Percentiles rank a stretch among this genome's conserved stretches.
These are phyloP conservation scores for Arenaria interpres DNA, from an alignment of 2,113 vertebrate species.

Conservation along the genomic window DNA sequence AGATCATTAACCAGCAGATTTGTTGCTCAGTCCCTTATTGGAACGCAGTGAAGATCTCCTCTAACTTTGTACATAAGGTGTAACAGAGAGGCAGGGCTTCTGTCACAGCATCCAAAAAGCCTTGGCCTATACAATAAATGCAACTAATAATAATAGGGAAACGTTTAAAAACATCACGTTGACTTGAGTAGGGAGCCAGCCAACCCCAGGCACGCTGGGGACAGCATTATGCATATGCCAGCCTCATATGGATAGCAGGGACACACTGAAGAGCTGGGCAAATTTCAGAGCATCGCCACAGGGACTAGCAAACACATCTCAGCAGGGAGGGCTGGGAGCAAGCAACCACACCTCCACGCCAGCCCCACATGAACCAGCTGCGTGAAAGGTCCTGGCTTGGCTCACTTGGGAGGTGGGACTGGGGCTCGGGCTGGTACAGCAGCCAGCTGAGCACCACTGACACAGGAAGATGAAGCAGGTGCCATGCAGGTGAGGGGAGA, in stretches of 20 bases:
- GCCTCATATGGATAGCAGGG: neutral
- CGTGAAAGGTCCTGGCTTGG: neutral
- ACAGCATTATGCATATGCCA: neutral
- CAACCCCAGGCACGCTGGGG: neutral
- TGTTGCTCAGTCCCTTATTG: constrained; percentile 7
- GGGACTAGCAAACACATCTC: neutral
- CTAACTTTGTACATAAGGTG: neutral
- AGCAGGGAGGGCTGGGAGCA: neutral
- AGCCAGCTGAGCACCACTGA: neutral
- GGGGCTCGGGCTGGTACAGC: neutral
- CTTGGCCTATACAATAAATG: neutral
- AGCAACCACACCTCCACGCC: neutral
- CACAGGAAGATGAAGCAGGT: neutral
- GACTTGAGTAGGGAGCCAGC: neutral
- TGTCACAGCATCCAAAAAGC: neutral
- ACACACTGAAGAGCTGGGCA: neutral
- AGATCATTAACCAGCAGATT: constrained; percentile 58
- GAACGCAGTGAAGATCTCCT: constrained; percentile 12
- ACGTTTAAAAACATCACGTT: neutral
- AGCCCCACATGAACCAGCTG: neutral
- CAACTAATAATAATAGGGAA: neutral
- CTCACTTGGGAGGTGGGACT: fast-evolving
- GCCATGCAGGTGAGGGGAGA: neutral
- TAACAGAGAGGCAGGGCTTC: constrained; percentile 2
- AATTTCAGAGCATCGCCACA: neutral